Conservation (phyloP, 2,113 vertebrate species). For the Daboia siamensis region DNA sequence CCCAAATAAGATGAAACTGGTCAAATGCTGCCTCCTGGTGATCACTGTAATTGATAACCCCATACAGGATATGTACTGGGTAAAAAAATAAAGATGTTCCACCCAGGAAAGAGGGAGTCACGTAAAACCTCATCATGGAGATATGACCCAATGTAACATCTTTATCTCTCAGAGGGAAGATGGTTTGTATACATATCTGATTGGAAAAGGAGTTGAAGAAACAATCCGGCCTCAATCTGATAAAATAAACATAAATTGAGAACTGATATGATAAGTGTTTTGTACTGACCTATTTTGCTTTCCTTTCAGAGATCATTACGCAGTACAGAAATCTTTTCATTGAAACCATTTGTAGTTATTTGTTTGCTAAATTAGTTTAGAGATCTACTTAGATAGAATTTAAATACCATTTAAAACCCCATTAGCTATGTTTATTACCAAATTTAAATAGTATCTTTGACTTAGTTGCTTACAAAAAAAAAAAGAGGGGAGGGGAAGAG, state of each 20-base stretch:
- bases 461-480: constrained; percentile 33
- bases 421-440: constrained; percentile 63
- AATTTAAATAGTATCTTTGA: constrained; percentile 49
- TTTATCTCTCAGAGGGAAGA: not conserved
- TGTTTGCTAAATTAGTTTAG: constrained; percentile 67
- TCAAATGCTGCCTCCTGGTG: not conserved
- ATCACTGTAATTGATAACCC: not conserved
- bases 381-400: constrained; percentile 64
- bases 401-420: constrained; percentile 69
- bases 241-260: constrained; percentile 62
- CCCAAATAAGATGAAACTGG: not conserved
- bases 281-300: constrained; percentile 62
- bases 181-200: not conserved
- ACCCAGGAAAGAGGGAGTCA: not conserved
- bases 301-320: constrained; percentile 69
- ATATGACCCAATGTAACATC: not conserved
- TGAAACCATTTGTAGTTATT: constrained; percentile 60
- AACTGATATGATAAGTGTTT: constrained; percentile 59
- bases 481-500: not conserved
- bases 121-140: not conserved
- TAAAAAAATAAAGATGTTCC: not conserved
- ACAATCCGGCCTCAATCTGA: not conserved
- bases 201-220: not conserved
- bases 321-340: constrained; percentile 61
- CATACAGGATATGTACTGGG: not conserved